Conservation (phyloP, 2,888 invertebrate genomes). For the Chloroclysta siterata region DNA sequence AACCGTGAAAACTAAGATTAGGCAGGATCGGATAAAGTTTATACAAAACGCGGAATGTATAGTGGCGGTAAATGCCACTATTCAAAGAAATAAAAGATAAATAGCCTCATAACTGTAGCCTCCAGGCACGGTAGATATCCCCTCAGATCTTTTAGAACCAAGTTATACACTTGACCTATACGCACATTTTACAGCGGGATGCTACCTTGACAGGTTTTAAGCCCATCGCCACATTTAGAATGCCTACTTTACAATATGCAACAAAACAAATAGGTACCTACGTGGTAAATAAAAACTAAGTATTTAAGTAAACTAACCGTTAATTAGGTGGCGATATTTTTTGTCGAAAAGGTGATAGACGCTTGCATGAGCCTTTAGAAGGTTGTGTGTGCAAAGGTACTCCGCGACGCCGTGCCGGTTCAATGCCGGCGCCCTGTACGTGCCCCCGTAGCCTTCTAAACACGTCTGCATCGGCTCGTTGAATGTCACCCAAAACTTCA, state of each 20-base stretch:
- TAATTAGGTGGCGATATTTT: constrained; percentile 82
- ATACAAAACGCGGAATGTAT: too few species aligned
- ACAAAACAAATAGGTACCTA: not conserved
- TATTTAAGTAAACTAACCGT: constrained; percentile 72
- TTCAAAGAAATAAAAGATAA: too few species aligned
- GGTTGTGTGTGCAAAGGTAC: constrained; percentile 89
- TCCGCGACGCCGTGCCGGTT: constrained; percentile 86
- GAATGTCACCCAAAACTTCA: constrained; percentile 90
- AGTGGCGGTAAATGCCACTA: too few species aligned
- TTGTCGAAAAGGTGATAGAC: constrained; percentile 87
- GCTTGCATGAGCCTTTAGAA: constrained; percentile 89
- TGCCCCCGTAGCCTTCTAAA: constrained; percentile 83
- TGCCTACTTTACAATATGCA: too few species aligned
- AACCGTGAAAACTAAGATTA: constrained; percentile 37
- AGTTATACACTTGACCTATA: too few species aligned
- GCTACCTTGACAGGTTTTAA: too few species aligned
- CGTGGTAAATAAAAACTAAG: not conserved
- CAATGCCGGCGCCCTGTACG: constrained; percentile 85
- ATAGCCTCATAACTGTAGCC: too few species aligned
- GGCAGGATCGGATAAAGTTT: not conserved
- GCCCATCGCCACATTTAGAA: too few species aligned
- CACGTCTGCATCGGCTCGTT: constrained; percentile 89
- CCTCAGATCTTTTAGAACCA: too few species aligned
- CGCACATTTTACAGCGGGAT: too few species aligned
- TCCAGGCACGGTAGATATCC: too few species aligned